Evolutionary conservation across 2,888 invertebrate genomes (phyloP), one percentile per base, ranked within the genome.

Genomic region (Bursaphelenchus okinawaensis): DNA sequence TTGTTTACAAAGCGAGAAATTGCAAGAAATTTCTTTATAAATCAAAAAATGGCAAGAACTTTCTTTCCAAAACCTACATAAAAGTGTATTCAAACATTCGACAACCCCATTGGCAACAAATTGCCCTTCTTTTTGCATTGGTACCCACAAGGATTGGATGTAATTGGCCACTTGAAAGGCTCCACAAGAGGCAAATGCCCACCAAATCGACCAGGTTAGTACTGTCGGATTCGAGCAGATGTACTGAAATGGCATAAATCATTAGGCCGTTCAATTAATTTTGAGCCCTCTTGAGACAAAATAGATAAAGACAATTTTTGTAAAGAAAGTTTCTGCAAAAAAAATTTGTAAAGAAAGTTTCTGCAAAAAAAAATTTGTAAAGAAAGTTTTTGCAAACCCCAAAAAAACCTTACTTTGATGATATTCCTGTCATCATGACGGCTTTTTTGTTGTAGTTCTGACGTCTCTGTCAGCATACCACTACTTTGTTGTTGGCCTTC

Each of bases 121-220:
- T 51, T 66, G 69, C 0, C 72, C 66, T 27, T 76, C 88, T 68
- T 89, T 88, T 60, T 87, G 87, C 61, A 85, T 78, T 7, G 71
- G 75, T 58, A 88, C 87, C 92, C 92, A 93, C 50, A 94, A 84
- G 7, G 91, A 86, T 83, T 94, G 93, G 73, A 90, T 87, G 82
- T 92, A 93, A 22, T 86, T 87, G 79, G 88, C 88, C 6, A 40
- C 40, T 6, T 40, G 89, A 51, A 88, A 85, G 81, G 88, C 89
- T 8, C 89, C 89, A 75, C 89, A 89, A 23, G 88, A 89, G 0
- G 89, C 88, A 62, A 89, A 83, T 0, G 89, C 87, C 89, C 90
- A 90, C 90, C 90, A 90, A 16, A 89, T 68, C 3, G 89, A 90
- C 90, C 90, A 90, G 80, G 88, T 88, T 1, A 89, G 70, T 0